These are phyloP conservation scores for Rhea pennata DNA, from an alignment of 2,113 vertebrate species.

Conservation along the genomic window DNA sequence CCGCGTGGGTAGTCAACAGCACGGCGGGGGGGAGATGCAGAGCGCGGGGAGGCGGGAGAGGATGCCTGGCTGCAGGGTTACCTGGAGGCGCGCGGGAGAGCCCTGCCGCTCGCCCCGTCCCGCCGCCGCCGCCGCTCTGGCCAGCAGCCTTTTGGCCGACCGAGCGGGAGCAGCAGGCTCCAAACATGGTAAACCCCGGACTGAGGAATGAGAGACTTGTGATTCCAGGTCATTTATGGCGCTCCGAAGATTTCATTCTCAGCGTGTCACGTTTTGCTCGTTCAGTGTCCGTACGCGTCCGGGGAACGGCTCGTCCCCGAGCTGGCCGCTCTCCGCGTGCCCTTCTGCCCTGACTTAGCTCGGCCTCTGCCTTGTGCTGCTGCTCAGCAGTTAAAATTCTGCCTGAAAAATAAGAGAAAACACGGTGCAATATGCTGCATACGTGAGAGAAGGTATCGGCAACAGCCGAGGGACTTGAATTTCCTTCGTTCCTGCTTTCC, in stretches of 20 bases:
- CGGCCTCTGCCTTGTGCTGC: background rate
- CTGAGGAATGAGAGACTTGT: background rate
- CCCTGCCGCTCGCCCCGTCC: background rate
- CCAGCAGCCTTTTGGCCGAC: background rate
- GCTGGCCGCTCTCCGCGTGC: background rate
- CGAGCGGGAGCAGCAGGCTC: background rate
- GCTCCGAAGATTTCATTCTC: background rate
- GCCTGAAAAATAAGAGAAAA: background rate
- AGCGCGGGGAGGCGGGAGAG: background rate
- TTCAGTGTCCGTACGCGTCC: background rate
- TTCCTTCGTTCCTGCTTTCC: background rate
- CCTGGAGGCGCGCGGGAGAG: background rate
- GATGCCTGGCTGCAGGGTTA: accelerated
- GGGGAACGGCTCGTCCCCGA: background rate
- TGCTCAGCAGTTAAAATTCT: background rate
- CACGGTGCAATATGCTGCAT: background rate
- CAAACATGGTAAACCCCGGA: background rate
- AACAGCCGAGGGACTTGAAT: background rate
- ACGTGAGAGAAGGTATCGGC: background rate
- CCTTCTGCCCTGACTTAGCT: background rate
- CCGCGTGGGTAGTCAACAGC: background rate
- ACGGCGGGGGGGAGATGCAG: background rate
- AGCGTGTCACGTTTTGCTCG: background rate
- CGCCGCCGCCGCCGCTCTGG: no score
- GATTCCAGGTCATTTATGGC: background rate